Evolutionary conservation across 1,140 invertebrate genomes (phyloP).

Genomic region (Magallana gigas): DNA sequence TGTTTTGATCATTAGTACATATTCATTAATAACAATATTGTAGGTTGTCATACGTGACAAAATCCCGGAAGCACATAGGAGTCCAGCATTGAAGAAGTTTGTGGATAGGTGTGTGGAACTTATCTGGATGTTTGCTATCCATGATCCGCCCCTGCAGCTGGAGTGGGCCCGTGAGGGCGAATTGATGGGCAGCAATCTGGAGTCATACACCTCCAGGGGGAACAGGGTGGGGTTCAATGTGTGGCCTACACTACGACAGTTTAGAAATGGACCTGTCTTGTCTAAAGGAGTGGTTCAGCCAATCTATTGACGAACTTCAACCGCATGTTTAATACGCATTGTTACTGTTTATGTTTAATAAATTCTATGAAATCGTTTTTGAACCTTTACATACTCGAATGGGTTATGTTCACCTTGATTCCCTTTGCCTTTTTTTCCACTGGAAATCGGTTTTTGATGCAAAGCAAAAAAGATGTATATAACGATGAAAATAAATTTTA

Average conservation of each 20-base stretch:
- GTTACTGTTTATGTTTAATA: constrained; percentile 7
- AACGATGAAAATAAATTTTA: too few species aligned
- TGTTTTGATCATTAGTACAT: too few species aligned
- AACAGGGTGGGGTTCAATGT: constrained; percentile 10
- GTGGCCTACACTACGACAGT: constrained; percentile 3
- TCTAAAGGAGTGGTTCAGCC: neutral
- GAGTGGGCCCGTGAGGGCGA: constrained; percentile 12
- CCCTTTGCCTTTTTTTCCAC: too few species aligned
- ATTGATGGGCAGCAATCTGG: neutral
- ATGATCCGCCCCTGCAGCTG: neutral
- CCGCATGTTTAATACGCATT: neutral
- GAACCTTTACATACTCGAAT: neutral
- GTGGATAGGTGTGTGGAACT: constrained; percentile 23
- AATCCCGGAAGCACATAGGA: neutral
- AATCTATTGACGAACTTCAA: neutral
- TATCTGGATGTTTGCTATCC: constrained; percentile 15
- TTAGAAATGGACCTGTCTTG: neutral
- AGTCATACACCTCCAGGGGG: neutral
- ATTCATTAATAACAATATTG: too few species aligned
- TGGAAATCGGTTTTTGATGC: too few species aligned
- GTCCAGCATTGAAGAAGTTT: neutral
- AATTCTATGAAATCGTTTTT: neutral
- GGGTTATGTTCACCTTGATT: too few species aligned
- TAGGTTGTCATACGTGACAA: constrained; percentile 21
- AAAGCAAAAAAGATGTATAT: too few species aligned